Evolutionary conservation across 1,140 invertebrate species (phyloP), one percentile per base, ranked within the genome.

Genomic region (Tribolium madens): DNA sequence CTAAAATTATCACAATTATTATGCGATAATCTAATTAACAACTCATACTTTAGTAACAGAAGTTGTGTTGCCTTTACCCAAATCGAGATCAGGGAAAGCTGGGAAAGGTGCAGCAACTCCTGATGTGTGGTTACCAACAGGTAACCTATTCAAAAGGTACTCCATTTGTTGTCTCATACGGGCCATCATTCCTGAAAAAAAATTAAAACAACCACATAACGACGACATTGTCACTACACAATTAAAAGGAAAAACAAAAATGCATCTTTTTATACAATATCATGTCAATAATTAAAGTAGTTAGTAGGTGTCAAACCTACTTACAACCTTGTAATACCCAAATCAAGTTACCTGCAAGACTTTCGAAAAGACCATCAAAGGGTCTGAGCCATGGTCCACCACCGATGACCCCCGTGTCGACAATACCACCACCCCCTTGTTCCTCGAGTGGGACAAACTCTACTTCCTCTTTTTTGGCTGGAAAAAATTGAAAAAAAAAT

Each of bases 11-110:
- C 26, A 14, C 12, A 13, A 31, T 4, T 13, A 42, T 75, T 60
- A n/a, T 42, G 14, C 15, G 21, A 31, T 48, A n/a, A 52, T 48
- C 15, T 4, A 26, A 33, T 31, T 31, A 68, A 18, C 21, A n/a
- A 17, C 3, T 36, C 46, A 83, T 84, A 90, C 89, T 86, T 90
- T 89, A 75, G 85, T 87, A 3, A 86, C 87, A 4, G 88, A 89
- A 17, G 89, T 89, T 2, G 85, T 87, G 80, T 89, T 89, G 68
- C 86, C 88, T 79, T 88, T 88, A 70, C 87, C 86, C 26, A 88
- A 87, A 77, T 87, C 83, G 50, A 85, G 83, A 36, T 82, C 80
- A 79, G 82, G 80, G 53, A 83, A 76, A 21, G 48, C 12, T 7
- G 84, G 78, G 64, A 82, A 78, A 42, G 78, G 79, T 3, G 83